Evolutionary conservation across 2,113 vertebrate genomes (phyloP).

Genomic region (Saguinus midas): DNA sequence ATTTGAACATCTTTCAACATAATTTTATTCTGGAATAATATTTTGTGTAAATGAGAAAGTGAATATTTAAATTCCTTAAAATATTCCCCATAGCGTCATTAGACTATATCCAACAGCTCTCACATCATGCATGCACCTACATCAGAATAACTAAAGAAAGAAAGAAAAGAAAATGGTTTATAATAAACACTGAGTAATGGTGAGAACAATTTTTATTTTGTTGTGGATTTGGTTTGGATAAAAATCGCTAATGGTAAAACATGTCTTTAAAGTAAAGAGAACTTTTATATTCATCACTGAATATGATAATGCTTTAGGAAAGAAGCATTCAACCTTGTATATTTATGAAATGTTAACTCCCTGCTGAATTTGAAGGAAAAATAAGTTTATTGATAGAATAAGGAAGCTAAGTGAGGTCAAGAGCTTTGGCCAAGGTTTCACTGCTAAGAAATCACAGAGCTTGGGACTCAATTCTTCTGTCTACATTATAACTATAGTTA

Average conservation of each 20-base stretch:
- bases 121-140: neutral
- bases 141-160: neutral
- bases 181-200: neutral
- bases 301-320: neutral
- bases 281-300: constrained; percentile 49
- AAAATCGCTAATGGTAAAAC: constrained; percentile 21
- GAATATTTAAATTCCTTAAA: neutral
- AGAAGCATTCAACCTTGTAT: neutral
- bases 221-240: neutral
- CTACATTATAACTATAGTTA: neutral
- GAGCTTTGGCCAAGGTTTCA: neutral
- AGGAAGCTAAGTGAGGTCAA: neutral
- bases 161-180: neutral
- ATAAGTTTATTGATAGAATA: neutral
- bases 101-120: neutral
- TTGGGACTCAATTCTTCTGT: neutral
- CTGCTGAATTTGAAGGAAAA: constrained; percentile 25
- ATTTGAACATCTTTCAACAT: neutral
- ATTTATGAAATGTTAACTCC: neutral
- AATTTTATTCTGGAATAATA: neutral
- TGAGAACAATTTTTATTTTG: neutral
- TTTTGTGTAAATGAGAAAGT: neutral
- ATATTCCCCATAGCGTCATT: neutral
- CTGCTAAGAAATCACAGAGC: neutral
- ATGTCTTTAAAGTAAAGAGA: constrained; percentile 1